A percentile compares a stretch with the other conserved stretches of the same genome.
Conservation (phyloP, 2,888 invertebrate species). For the Onchidella celtica region DNA sequence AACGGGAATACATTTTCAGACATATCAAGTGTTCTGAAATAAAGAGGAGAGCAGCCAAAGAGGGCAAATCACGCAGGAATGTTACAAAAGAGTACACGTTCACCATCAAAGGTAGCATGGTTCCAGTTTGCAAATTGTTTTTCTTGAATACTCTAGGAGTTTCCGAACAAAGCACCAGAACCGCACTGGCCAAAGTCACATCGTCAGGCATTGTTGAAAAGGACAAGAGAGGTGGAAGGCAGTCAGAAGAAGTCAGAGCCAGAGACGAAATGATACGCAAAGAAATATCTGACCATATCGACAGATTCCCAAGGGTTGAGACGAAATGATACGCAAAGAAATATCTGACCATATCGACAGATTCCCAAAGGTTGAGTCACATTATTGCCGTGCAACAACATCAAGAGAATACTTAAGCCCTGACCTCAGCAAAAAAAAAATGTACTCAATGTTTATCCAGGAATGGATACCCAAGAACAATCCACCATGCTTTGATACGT, state of each 20-base stretch:
- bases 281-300: not conserved
- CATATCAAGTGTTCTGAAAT: not conserved
- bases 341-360: not conserved
- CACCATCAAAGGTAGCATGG: not conserved
- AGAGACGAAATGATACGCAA: not conserved
- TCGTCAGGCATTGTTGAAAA: not conserved
- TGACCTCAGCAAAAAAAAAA: not conserved
- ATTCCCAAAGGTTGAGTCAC: not conserved
- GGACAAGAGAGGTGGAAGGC: not conserved
- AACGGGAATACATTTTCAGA: not conserved
- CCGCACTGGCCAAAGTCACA: not conserved
- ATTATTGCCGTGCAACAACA: not conserved
- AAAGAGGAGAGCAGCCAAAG: not conserved
- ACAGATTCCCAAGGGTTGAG: not conserved
- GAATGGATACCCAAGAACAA: not conserved
- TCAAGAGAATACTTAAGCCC: not conserved
- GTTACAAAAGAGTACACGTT: not conserved
- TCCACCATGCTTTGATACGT: not conserved
- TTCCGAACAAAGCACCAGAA: not conserved
- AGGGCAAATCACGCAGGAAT: not conserved
- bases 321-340: not conserved
- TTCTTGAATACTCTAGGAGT: not conserved
- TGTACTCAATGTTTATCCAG: conserved; percentile 4
- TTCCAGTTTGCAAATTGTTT: not conserved
- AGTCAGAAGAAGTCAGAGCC: not conserved